These are phyloP conservation scores for Pristionchus exspectatus DNA, from an alignment of 2,888 invertebrate genomes.

Conservation along the genomic window DNA sequence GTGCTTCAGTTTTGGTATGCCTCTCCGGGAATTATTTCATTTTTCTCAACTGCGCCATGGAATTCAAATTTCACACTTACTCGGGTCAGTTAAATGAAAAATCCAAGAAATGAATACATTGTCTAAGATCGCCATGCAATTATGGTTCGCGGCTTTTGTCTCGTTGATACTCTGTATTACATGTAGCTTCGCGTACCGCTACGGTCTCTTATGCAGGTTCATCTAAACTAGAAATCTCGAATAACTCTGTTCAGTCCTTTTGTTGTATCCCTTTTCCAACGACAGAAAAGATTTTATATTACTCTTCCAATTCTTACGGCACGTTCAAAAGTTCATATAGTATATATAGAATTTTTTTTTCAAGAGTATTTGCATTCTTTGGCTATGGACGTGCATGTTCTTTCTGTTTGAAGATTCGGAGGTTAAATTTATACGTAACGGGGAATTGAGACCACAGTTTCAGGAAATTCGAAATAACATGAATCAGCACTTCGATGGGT, in stretches of 20 bases:
- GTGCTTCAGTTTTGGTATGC: slow-evolving; percentile 20
- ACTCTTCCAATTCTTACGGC: background rate
- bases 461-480: background rate
- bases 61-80: background rate
- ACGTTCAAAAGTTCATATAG: background rate
- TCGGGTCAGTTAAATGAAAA: background rate
- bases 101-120: background rate
- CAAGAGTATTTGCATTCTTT: background rate
- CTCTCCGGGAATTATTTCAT: background rate
- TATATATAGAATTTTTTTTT: no score
- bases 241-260: background rate
- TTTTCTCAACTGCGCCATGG: slow-evolving; percentile 1
- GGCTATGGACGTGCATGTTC: background rate
- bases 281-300: background rate
- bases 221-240: background rate
- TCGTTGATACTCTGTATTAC: background rate
- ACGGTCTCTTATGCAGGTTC: slow-evolving; percentile 38
- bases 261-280: background rate
- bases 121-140: slow-evolving; percentile 14
- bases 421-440: no score
- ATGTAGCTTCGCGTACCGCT: slow-evolving; percentile 27
- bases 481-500: background rate
- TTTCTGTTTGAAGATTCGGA: slow-evolving; percentile 7
- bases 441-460: no score
- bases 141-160: background rate